These are phyloP conservation scores for Psittacula echo DNA, from an alignment of 2,797 vertebrate species.

Conservation along the genomic window DNA sequence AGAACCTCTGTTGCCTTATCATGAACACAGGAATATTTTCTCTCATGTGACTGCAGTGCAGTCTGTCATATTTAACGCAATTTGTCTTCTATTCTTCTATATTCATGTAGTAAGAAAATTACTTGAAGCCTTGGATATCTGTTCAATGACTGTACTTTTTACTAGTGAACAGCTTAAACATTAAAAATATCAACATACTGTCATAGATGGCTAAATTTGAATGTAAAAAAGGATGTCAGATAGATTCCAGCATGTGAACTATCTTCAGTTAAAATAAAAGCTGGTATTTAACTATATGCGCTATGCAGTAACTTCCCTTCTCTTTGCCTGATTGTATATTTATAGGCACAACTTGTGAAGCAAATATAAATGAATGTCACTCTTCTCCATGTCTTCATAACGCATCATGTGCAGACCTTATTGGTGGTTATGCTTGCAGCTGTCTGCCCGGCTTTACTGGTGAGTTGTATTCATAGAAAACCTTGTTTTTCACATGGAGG, in stretches of 20 bases:
- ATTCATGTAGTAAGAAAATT: constrained; percentile 49
- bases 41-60: background rate
- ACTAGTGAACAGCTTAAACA: background rate
- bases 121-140: constrained; percentile 19
- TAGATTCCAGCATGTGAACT: background rate
- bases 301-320: background rate
- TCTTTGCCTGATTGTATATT: background rate
- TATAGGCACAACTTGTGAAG: constrained; percentile 81
- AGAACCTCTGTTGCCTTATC: background rate
- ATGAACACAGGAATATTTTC: background rate
- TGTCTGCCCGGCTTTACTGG: constrained; percentile 81
- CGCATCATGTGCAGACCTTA: constrained; percentile 78
- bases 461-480: constrained; percentile 59
- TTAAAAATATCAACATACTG: background rate
- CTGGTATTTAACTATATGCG: constrained; percentile 23
- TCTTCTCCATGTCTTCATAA: constrained; percentile 81
- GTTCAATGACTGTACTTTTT: background rate
- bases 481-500: background rate
- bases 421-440: constrained; percentile 74
- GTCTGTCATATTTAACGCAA: constrained; percentile 16
- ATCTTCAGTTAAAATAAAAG: constrained; percentile 19
- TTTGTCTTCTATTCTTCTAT: constrained; percentile 31
- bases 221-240: background rate
- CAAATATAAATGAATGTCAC: constrained; percentile 80
- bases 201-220: background rate